phyloP scores from a whole-genome alignment of 2,888 invertebrate genomes.

The Dynastes hyllus region DNA sequence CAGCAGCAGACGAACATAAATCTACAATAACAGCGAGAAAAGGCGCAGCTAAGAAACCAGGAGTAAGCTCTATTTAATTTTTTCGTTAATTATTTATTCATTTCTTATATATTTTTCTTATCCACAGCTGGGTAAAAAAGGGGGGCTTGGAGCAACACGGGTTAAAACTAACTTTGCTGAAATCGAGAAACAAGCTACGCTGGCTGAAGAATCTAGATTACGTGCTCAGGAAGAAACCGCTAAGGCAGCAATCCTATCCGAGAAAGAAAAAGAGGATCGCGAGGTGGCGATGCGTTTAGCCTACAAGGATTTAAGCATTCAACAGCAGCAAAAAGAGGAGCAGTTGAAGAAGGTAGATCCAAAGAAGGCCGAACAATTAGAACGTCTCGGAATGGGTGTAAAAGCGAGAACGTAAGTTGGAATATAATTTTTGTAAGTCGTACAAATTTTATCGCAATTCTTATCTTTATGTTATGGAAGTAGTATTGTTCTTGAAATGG shows the following conservation, averaged over 20 bases:
- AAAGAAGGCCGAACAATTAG: slow-evolving; percentile 89
- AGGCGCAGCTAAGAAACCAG: slow-evolving; percentile 79
- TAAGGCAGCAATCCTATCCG: slow-evolving; percentile 69
- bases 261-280: slow-evolving; percentile 81
- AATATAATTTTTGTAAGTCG: too few species aligned
- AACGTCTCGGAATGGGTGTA: slow-evolving; percentile 95
- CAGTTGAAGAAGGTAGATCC: slow-evolving; percentile 84
- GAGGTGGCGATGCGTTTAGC: slow-evolving; percentile 82
- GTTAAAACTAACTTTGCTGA: slow-evolving; percentile 96
- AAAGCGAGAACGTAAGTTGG: slow-evolving; percentile 72
- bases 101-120: neutral
- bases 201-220: slow-evolving; percentile 82
- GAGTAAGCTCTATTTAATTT: slow-evolving; percentile 72
- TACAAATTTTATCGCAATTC: too few species aligned
- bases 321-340: slow-evolving; percentile 82
- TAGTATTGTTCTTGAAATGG: too few species aligned
- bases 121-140: slow-evolving; percentile 86
- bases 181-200: slow-evolving; percentile 91
- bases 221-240: slow-evolving; percentile 70
- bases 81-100: neutral
- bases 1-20: slow-evolving; percentile 71
- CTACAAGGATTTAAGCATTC: slow-evolving; percentile 82
- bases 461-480: too few species aligned
- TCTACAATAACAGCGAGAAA: slow-evolving; percentile 83
- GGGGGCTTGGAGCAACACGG: slow-evolving; percentile 94